Percentiles rank a stretch among this genome's conserved stretches.
phyloP scores from a whole-genome alignment of 2,888 invertebrate species.

The Brachyptera risi region DNA sequence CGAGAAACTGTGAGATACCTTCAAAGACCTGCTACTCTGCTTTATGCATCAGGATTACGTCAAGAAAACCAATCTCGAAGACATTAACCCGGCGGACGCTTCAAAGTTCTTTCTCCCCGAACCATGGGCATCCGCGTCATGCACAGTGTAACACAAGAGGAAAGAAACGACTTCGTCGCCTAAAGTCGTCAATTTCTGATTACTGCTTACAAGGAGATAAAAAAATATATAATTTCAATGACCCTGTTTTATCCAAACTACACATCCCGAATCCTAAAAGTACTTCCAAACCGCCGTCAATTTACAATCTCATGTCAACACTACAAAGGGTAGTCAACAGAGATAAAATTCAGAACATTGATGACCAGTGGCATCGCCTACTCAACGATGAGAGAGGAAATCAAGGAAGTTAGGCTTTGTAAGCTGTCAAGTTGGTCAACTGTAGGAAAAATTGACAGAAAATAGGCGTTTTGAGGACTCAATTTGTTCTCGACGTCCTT shows the following conservation, averaged over 20 bases:
- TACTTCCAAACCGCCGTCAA: neutral
- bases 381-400: neutral
- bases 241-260: neutral
- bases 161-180: conserved; percentile 1
- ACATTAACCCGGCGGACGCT: conserved; percentile 27
- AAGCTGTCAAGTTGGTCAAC: no score
- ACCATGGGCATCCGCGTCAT: conserved; percentile 22
- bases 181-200: neutral
- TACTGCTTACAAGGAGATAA: conserved; percentile 6
- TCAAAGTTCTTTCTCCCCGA: conserved; percentile 24
- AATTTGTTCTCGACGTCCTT: conserved; percentile 5
- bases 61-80: conserved; percentile 17
- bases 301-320: neutral
- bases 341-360: neutral
- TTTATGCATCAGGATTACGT: conserved; percentile 27
- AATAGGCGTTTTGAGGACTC: no score
- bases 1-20: conserved; percentile 24
- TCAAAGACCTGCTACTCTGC: conserved; percentile 23
- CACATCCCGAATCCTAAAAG: neutral
- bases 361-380: conserved; percentile 9
- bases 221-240: conserved; percentile 9
- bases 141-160: neutral
- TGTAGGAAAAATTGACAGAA: no score
- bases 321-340: neutral
- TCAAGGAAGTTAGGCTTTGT: neutral